Evolutionary conservation across 2,113 vertebrate genomes (phyloP).

Genomic region (Siphamia tubifer): DNA sequence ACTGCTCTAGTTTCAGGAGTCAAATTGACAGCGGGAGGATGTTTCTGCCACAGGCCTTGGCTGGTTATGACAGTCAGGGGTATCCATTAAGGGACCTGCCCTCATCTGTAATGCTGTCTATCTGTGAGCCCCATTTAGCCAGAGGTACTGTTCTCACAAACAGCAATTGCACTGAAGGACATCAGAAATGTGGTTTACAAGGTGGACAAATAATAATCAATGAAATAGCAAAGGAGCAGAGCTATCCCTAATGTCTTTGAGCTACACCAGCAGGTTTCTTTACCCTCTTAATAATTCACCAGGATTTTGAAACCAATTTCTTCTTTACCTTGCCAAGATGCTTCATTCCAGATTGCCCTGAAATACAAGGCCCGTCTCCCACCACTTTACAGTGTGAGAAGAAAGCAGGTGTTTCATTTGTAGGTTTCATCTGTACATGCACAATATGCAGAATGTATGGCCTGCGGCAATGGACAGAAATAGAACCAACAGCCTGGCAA

Average conservation of each 20-base stretch:
- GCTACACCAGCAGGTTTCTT: neutral
- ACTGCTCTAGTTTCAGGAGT: slow-evolving; percentile 55
- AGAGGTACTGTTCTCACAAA: slow-evolving; percentile 12
- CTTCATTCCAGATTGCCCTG: neutral
- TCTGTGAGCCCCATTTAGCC: slow-evolving; percentile 48
- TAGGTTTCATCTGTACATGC: slow-evolving; percentile 63
- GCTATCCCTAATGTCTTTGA: neutral
- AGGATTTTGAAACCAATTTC: neutral
- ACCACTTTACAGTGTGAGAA: slow-evolving; percentile 30
- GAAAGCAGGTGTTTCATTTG: slow-evolving; percentile 71
- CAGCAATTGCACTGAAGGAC: slow-evolving; percentile 39
- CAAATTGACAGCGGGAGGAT: slow-evolving; percentile 35
- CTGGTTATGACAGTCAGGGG: slow-evolving; percentile 44
- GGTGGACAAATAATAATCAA: slow-evolving; percentile 24
- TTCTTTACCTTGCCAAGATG: neutral
- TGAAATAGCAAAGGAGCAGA: neutral
- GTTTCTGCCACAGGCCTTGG: slow-evolving; percentile 60
- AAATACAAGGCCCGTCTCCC: slow-evolving; percentile 1
- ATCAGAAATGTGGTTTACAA: slow-evolving; percentile 11
- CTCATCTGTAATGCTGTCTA: slow-evolving; percentile 36
- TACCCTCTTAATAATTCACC: slow-evolving; percentile 13
- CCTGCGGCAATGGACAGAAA: slow-evolving; percentile 68
- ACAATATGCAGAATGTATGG: slow-evolving; percentile 75
- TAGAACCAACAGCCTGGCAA: slow-evolving; percentile 76
- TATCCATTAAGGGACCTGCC: slow-evolving; percentile 43